A percentile compares a stretch with the other conserved stretches of the same genome.
phyloP scores from a whole-genome alignment of 2,888 invertebrate genomes.

The Norana najaformis region DNA sequence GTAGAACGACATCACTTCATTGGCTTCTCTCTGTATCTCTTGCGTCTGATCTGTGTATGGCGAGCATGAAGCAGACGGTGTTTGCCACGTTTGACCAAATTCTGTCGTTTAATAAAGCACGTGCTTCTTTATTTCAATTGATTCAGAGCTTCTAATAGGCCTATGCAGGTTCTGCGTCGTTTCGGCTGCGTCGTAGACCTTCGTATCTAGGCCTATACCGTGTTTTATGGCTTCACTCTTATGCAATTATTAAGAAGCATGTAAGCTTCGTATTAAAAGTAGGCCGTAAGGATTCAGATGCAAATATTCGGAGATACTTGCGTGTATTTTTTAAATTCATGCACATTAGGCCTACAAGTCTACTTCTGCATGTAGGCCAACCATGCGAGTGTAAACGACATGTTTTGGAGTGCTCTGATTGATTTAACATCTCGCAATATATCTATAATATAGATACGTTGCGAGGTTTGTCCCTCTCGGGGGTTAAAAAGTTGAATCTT shows the following conservation, averaged over 20 bases:
- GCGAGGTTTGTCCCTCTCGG: no score
- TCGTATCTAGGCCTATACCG: no score
- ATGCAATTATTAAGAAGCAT: background rate
- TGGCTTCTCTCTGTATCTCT: constrained; percentile 2
- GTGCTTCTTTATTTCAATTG: background rate
- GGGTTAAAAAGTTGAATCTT: no score
- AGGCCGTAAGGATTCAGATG: background rate
- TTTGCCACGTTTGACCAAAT: constrained; percentile 2
- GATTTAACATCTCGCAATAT: no score
- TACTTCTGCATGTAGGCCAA: background rate
- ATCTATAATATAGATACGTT: no score
- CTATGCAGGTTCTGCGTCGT: no score
- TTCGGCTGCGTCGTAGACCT: no score
- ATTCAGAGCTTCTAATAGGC: background rate
- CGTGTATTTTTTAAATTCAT: background rate
- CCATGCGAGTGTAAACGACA: no score
- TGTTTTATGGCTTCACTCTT: background rate
- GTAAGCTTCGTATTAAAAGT: background rate
- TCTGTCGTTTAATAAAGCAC: constrained; percentile 13
- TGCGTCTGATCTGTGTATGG: background rate
- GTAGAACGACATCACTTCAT: background rate
- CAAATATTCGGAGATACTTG: no score
- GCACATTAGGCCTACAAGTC: background rate
- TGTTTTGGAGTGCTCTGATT: no score
- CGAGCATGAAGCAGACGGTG: background rate